A percentile compares a stretch with the other conserved stretches of the same genome.
These are phyloP conservation scores for Catharus fuscescens DNA, from an alignment of 2,113 vertebrate genomes.

Conservation along the genomic window DNA sequence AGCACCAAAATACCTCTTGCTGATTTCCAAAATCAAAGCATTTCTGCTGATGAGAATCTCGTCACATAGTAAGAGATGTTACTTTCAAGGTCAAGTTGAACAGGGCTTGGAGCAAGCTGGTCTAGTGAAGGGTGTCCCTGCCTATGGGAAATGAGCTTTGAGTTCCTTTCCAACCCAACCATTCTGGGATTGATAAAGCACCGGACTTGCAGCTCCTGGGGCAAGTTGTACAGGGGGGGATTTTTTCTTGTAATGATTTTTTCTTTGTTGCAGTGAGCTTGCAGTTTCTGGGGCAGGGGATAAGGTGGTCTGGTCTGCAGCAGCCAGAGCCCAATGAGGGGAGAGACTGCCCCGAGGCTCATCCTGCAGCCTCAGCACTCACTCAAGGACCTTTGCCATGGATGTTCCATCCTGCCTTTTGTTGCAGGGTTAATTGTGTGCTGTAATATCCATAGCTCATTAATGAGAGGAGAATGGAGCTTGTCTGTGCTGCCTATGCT, in stretches of 20 bases:
- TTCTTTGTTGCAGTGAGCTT: neutral
- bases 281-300: neutral
- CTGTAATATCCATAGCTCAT: neutral
- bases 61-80: neutral
- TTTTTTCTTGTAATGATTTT: neutral
- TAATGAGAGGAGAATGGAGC: neutral
- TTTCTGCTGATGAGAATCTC: neutral
- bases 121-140: neutral
- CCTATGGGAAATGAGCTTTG: neutral
- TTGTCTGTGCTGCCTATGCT: fast-evolving
- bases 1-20: neutral
- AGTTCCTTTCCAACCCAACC: neutral
- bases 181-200: neutral
- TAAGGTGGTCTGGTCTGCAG: neutral
- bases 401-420: neutral
- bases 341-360: neutral
- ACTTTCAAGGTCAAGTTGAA: neutral
- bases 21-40: neutral
- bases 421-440: neutral
- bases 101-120: neutral
- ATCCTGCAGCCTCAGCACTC: neutral
- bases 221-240: fast-evolving
- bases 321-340: neutral
- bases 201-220: neutral
- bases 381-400: neutral